Percentiles rank a stretch among this genome's conserved stretches.
phyloP scores from a whole-genome alignment of 2,797 vertebrate genomes.

The Pangasius krempfi region DNA sequence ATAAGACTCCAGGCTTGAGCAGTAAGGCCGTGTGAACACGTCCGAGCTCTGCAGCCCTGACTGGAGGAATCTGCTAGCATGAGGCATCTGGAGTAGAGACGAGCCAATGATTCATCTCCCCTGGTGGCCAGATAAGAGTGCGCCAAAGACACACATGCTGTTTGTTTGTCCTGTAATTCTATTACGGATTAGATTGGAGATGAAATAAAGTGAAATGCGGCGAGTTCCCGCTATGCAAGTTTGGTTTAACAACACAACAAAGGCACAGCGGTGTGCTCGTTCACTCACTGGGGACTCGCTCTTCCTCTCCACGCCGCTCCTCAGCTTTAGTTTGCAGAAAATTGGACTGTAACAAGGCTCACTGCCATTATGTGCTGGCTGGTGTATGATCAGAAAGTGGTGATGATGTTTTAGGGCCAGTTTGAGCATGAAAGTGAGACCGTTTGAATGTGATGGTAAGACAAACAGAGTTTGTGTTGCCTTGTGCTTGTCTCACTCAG shows the following conservation, averaged over 20 bases:
- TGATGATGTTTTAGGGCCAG: not conserved
- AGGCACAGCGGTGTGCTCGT: slow-evolving; percentile 67
- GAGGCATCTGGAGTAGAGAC: slow-evolving; percentile 49
- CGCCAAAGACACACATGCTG: slow-evolving; percentile 62
- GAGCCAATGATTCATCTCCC: slow-evolving; percentile 57
- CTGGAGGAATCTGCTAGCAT: slow-evolving; percentile 46
- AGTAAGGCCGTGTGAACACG: slow-evolving; percentile 28
- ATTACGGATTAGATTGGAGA: slow-evolving; percentile 64
- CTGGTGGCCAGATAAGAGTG: slow-evolving; percentile 70
- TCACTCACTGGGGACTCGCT: slow-evolving; percentile 61
- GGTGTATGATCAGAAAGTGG: not conserved
- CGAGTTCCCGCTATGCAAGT: slow-evolving; percentile 63
- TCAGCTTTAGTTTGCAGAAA: slow-evolving; percentile 36
- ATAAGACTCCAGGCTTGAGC: slow-evolving; percentile 26
- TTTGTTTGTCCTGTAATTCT: slow-evolving; percentile 69
- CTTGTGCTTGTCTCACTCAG: slow-evolving; percentile 1
- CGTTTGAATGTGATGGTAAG: not conserved
- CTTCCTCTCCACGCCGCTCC: slow-evolving; percentile 36
- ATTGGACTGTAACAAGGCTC: slow-evolving; percentile 33
- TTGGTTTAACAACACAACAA: slow-evolving; percentile 72
- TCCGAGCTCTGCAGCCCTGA: slow-evolving; percentile 1
- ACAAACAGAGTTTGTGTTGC: not conserved
- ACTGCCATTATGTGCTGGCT: not conserved
- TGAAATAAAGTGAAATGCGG: slow-evolving; percentile 66
- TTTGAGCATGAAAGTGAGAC: not conserved